phyloP scores from a whole-genome alignment of 2,797 vertebrate species.

The Mareca penelope region DNA sequence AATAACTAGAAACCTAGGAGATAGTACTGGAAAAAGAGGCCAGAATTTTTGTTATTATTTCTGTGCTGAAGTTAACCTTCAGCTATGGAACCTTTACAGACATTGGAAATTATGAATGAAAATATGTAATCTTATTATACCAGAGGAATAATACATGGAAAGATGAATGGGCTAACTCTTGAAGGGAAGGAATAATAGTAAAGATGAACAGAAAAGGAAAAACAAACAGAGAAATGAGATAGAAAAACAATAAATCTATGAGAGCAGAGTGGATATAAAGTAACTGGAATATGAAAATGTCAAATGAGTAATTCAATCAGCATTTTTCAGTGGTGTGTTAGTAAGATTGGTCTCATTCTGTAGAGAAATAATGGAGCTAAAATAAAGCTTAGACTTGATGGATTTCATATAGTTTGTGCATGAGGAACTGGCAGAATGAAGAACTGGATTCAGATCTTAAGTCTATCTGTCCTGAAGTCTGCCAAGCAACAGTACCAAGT shows the following conservation, averaged over 20 bases:
- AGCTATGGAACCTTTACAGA: not conserved
- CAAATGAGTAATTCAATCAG: not conserved
- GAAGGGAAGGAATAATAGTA: not conserved
- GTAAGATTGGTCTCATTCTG: not conserved
- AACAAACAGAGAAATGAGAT: not conserved
- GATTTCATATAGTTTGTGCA: not conserved
- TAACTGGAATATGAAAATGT: conserved; percentile 3
- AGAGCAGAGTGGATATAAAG: not conserved
- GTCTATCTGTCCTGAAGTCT: not conserved
- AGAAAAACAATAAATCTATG: not conserved
- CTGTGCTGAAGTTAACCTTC: not conserved
- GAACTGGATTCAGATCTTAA: not conserved
- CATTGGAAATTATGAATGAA: not conserved
- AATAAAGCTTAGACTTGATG: not conserved
- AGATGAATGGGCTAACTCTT: not conserved
- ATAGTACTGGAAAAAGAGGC: not conserved
- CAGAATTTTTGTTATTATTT: not conserved
- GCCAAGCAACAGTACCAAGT: not conserved
- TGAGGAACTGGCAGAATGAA: not conserved
- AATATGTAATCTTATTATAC: not conserved
- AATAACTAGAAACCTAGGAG: not conserved
- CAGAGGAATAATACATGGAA: not conserved
- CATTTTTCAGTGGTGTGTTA: not conserved
- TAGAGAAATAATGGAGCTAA: not conserved
- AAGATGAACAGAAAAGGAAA: not conserved